Evolutionary conservation across 2,888 invertebrate species (phyloP), one percentile per base, ranked within the genome.

Genomic region (Macropis europaea): DNA sequence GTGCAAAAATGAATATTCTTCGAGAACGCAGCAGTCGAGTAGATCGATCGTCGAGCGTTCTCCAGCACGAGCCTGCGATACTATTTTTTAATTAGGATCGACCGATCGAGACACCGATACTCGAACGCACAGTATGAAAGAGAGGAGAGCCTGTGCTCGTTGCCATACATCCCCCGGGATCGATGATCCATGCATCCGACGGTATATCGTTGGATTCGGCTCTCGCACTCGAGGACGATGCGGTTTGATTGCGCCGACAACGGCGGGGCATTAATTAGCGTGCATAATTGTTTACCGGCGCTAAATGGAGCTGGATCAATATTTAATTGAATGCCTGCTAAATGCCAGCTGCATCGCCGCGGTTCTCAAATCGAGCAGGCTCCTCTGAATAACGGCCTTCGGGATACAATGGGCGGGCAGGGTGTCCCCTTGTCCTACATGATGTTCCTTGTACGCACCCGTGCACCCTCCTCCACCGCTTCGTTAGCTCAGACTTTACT

Each of bases 291-390:
- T 89, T 89, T 88, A 86, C 87, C 84, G 82, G 84, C 79, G 83
- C 86, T 87, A 87, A 88, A 86, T 84, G 83, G 83, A 85, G 84
- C 84, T 83, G 87, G 86, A 88, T 88, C 87, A 88, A 88, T 88
- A 88, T 88, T 89, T 87, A 87, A 89, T 88, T 88, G 88, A 88
- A 88, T 86, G 84, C 86, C 87, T 83, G 86, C 84, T 86, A 86
- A 86, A 86, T 86, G 85, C 85, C 85, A 84, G 85, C 82, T 84
- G 84, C 81, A 82, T 82, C 82, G 73, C 79, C 72, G 78, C 79
- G 81, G 82, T 82, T 82, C 83, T 85, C 82, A 82, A 84, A 85
- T 86, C 85, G 82, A 83, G 84, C 76, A 72, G 78, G 77, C 71
- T 76, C 69, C 73, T 81, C 77, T 83, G 82, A 84, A 84, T 84